Evolutionary conservation across 2,888 invertebrate genomes (phyloP).

Genomic region (Steinernema hermaphroditum): DNA sequence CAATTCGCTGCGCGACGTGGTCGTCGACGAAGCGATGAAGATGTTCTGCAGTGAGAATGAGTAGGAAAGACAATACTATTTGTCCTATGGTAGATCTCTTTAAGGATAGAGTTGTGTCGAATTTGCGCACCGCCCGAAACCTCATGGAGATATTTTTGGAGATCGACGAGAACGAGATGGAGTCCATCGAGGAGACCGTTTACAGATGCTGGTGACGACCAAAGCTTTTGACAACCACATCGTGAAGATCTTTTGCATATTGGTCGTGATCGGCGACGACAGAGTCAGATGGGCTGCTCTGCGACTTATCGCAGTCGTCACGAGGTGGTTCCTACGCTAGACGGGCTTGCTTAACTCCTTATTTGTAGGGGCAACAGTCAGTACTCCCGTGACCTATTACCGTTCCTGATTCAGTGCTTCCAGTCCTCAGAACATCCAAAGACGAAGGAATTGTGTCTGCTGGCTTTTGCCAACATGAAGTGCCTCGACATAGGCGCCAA

Average conservation of each 20-base stretch:
- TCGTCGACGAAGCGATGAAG: constrained; percentile 43
- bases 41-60: constrained; percentile 48
- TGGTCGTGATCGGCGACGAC: constrained; percentile 26
- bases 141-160: constrained; percentile 72
- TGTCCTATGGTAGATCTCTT: too few relatives aligned
- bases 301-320: constrained; percentile 35
- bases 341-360: too few relatives aligned
- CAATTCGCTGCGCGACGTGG: constrained; percentile 39
- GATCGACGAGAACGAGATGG: constrained; percentile 72
- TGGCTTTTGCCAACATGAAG: constrained; percentile 3
- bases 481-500: not conserved
- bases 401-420: not conserved
- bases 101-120: constrained; percentile 21
- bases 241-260: constrained; percentile 22
- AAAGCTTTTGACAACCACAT: constrained; percentile 9
- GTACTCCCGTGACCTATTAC: constrained; percentile 10
- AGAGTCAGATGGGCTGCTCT: constrained; percentile 31
- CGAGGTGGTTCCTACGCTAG: constrained; percentile 10
- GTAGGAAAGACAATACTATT: constrained; percentile 28
- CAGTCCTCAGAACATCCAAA: constrained; percentile 3
- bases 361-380: not conserved
- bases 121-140: constrained; percentile 72
- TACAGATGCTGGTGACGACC: constrained; percentile 35
- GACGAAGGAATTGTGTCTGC: constrained; percentile 14
- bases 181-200: constrained; percentile 73